Evolutionary conservation across 2,113 vertebrate species (phyloP), one percentile per base, ranked within the genome.

Genomic region (Dryoscopus gambensis): DNA sequence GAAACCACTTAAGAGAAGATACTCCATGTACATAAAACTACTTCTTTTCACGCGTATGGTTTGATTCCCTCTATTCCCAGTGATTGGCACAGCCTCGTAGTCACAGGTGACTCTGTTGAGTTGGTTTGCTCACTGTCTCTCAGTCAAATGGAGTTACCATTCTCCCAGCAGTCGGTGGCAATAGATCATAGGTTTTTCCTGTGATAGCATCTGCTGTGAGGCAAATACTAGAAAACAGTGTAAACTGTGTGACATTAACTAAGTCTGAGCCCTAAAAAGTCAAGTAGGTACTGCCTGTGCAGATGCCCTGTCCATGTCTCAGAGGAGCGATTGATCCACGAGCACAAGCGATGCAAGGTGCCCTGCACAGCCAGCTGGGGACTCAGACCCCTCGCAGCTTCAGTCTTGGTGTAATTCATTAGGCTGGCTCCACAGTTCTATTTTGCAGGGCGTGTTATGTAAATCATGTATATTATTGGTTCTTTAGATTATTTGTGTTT

Each of bases 311-410:
- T 28, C 25, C 1, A 1, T 12, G 25, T 27, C 40, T 59, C 46
- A 6, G 70, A 44, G 46, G 40, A 87, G 39, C 0, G 1, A 10
- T 5, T 3, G 33, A 1, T n/a, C 71, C 18, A 0, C 0, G 19
- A 37, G 49, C 1, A 0, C 7, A 0, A 0, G 15, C 1, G 0
- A 5, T 23, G 44, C 23, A 0, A 10, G 19, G 56, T 13, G 37
- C 62, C 21, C 46, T 1, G 11, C 4, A 3, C 74, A 21, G 39
- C 46, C 44, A 5, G 0, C 49, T 15, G 63, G 52, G 59, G 5
- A 7, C 77, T 74, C 1, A 0, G 27, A 19, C 23, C 37, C 21
- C 67, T 56, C 13, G 5, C 60, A 40, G 63, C 50, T 33, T 67
- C 46, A 24, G 24, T 9, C 46, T 35, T 37, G 35, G 62, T 86